A percentile compares a stretch with the other conserved stretches of the same genome.
Evolutionary conservation across 2,113 vertebrate species (phyloP).

Genomic region (Collichthys lucidus): DNA sequence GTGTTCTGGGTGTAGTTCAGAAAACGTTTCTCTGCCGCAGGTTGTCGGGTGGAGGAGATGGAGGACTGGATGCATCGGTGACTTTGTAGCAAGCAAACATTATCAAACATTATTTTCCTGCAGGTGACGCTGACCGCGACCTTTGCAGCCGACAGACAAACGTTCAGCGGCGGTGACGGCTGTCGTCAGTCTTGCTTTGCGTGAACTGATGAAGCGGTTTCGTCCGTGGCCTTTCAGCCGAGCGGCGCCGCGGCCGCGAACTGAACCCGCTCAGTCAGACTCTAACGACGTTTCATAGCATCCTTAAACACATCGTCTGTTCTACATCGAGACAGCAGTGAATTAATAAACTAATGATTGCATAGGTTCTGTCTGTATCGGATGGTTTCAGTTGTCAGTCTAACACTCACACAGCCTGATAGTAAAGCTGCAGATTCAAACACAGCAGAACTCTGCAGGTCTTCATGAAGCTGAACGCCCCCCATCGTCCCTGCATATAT

Average conservation of each 20-base stretch:
- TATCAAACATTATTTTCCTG: not conserved
- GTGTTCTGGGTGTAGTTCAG: too few relatives aligned
- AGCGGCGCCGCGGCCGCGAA: not conserved
- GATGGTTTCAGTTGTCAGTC: not conserved
- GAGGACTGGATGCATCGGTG: not conserved
- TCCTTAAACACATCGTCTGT: not conserved
- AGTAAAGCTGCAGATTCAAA: not conserved
- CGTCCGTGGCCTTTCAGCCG: constrained; percentile 4
- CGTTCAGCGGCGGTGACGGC: constrained; percentile 6
- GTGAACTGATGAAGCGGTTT: constrained; percentile 15
- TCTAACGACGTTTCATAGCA: not conserved
- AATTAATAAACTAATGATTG: not conserved
- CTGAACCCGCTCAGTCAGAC: not conserved
- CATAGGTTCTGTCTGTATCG: too few relatives aligned
- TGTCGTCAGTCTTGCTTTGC: constrained; percentile 42
- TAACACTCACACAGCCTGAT: not conserved
- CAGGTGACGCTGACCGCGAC: constrained; percentile 22
- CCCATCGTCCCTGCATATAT: not conserved
- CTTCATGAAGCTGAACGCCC: not conserved
- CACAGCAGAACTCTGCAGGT: not conserved
- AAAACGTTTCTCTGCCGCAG: too few relatives aligned
- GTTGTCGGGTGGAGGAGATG: not conserved
- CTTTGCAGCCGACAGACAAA: constrained; percentile 44
- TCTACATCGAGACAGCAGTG: too few relatives aligned
- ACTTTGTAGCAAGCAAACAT: constrained; percentile 19